A percentile compares a stretch with the other conserved stretches of the same genome.
These are phyloP conservation scores for Tipula helvola DNA, from an alignment of 2,888 invertebrate species.

Conservation along the genomic window DNA sequence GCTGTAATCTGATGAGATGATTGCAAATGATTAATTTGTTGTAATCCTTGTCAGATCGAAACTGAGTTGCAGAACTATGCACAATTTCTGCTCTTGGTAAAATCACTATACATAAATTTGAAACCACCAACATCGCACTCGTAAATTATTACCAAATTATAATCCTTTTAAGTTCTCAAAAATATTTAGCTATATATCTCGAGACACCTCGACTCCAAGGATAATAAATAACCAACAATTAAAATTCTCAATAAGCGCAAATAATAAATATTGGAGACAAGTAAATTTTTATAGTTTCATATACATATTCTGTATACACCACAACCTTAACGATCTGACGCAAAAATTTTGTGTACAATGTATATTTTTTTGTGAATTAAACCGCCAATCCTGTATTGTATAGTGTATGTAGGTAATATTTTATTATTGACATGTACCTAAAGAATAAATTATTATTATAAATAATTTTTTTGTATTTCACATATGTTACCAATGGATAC, in stretches of 20 bases:
- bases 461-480: not conserved
- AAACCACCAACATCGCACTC: too few relatives aligned
- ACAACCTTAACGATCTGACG: not conserved
- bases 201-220: not conserved
- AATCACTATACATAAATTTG: too few relatives aligned
- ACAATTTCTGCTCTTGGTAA: not conserved
- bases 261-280: not conserved
- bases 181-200: too few relatives aligned
- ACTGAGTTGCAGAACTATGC: too few relatives aligned
- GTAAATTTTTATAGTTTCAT: not conserved
- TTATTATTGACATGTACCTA: not conserved
- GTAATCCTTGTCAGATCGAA: too few relatives aligned
- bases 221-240: not conserved
- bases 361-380: not conserved
- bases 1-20: too few relatives aligned
- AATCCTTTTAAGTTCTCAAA: too few relatives aligned
- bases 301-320: not conserved
- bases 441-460: not conserved
- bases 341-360: not conserved
- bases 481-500: not conserved
- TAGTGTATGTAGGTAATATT: not conserved
- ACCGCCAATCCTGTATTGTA: not conserved
- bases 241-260: not conserved
- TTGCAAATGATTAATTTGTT: too few relatives aligned
- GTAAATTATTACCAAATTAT: too few relatives aligned